A percentile compares a stretch with the other conserved stretches of the same genome.
phyloP scores from a whole-genome alignment of 2,888 invertebrate species.

The Drosophila putrida region DNA sequence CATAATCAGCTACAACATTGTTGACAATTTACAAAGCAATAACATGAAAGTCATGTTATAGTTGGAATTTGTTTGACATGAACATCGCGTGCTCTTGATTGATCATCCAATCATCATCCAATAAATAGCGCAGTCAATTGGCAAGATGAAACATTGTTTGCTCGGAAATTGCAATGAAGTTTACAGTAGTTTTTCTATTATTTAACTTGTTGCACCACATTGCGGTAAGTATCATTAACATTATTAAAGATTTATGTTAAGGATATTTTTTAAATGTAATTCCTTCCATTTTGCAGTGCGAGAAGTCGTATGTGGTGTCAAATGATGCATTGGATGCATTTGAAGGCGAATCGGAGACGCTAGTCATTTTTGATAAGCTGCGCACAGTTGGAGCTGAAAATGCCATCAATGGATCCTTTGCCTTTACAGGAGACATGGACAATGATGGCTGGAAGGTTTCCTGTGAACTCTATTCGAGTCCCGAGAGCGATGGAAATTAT shows the following conservation, averaged over 20 bases:
- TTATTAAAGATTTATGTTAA: no score
- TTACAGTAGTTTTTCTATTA: constrained; percentile 36
- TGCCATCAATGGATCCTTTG: constrained; percentile 73
- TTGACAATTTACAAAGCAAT: constrained; percentile 26
- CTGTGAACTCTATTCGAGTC: constrained; percentile 73
- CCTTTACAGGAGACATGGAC: constrained; percentile 70
- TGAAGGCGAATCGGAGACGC: constrained; percentile 66
- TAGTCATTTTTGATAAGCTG: constrained; percentile 56
- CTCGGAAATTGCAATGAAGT: constrained; percentile 47
- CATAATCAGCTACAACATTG: constrained; percentile 41
- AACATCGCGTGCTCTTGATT: constrained; percentile 50
- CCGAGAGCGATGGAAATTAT: constrained; percentile 73
- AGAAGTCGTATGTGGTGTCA: constrained; percentile 70
- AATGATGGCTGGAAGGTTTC: constrained; percentile 73
- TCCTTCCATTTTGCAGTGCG: constrained; percentile 41
- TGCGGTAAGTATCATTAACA: constrained; percentile 39
- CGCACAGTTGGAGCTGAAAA: constrained; percentile 67
- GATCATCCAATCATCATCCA: no score
- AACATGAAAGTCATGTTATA: constrained; percentile 30
- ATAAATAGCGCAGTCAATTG: constrained; percentile 53
- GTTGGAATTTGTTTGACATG: constrained; percentile 35
- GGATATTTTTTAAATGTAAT: no score
- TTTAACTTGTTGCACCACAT: constrained; percentile 41
- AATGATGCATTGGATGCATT: constrained; percentile 73
- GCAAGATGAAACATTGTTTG: background rate